Evolutionary conservation across 1,140 invertebrate species (phyloP), one percentile per base, ranked within the genome.

Genomic region (Ooceraea biroi): DNA sequence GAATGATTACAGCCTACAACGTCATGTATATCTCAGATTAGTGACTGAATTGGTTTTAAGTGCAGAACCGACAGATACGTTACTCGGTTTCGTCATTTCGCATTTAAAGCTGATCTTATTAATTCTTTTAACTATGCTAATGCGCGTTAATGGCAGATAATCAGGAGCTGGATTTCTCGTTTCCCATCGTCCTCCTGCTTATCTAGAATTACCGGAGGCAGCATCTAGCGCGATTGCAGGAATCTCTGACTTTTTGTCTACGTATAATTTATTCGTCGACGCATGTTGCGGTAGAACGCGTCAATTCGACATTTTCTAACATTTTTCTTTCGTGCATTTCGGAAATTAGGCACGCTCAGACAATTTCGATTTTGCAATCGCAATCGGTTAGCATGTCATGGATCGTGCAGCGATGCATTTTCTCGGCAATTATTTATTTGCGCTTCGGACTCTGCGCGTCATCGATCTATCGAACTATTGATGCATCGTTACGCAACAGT

Each of bases 81-180:
- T 50, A 76, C 11, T n/a, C n/a, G 44, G 7, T 76, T 76, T 61
- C 27, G 46, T 76, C 12, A 50, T 4, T 63, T 65, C n/a, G 4
- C 27, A 8, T 12, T 41, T 30, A 19, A 4, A 17, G 14, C 50
- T 65, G 48, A 61, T 61, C n/a, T 58, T 63, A 50, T 76, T 63
- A 65, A 76, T 76, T 19, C 19, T 76, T 76, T 48, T 76, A n/a
- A 76, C 58, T 76, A 65, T 65, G 57, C 25, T 65, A 63, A 76
- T 76, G 44, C 10, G 11, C 25, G 0, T 17, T 76, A 76, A 65
- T 5, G 25, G 65, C 36, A 76, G 30, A 8, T 36, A 76, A 30
- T 63, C 58, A 65, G 44, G n/a, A 50, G 12, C 27, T 5, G 14
- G 19, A 41, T 41, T 50, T 12, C 17, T 1, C 36, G 36, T 65